Percentiles rank a stretch among this genome's conserved stretches.
phyloP scores from a whole-genome alignment of 1,140 invertebrate genomes.

The Holcopasites calliopsidis region DNA sequence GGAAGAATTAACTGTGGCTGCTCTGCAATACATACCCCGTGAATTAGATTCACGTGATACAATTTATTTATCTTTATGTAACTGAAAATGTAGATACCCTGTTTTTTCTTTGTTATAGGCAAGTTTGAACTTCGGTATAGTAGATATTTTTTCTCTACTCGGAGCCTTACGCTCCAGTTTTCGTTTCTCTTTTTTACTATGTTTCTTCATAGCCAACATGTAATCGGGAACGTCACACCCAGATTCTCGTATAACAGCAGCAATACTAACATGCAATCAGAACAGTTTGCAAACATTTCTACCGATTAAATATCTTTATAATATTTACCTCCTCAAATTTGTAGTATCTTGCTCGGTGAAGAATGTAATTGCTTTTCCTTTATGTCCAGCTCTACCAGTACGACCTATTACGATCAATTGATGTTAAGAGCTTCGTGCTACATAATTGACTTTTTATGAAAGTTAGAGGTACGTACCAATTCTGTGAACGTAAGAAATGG shows the following conservation, averaged over 20 bases:
- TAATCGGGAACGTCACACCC: constrained; percentile 95
- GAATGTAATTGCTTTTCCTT: constrained; percentile 95
- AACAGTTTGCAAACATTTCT: constrained; percentile 27
- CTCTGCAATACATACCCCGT: neutral
- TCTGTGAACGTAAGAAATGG: constrained; percentile 96
- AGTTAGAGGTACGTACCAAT: constrained; percentile 82
- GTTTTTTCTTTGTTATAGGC: neutral
- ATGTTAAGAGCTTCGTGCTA: neutral
- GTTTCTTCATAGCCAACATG: constrained; percentile 90
- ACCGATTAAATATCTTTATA: neutral
- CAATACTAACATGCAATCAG: constrained; percentile 86
- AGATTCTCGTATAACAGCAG: constrained; percentile 91
- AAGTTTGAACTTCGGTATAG: constrained; percentile 76
- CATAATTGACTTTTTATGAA: neutral
- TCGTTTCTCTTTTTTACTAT: constrained; percentile 84
- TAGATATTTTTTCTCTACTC: constrained; percentile 83
- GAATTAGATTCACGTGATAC: neutral
- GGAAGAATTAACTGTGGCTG: neutral
- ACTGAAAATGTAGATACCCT: neutral
- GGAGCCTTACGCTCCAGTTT: constrained; percentile 82
- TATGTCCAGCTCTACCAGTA: constrained; percentile 95
- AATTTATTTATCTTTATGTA: neutral
- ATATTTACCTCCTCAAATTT: constrained; percentile 88
- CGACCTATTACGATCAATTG: constrained; percentile 81
- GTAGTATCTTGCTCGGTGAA: constrained; percentile 93